Percentiles rank a stretch among this genome's conserved stretches.
Conservation (phyloP, 2,888 invertebrate species). For the Perdita meconis region DNA sequence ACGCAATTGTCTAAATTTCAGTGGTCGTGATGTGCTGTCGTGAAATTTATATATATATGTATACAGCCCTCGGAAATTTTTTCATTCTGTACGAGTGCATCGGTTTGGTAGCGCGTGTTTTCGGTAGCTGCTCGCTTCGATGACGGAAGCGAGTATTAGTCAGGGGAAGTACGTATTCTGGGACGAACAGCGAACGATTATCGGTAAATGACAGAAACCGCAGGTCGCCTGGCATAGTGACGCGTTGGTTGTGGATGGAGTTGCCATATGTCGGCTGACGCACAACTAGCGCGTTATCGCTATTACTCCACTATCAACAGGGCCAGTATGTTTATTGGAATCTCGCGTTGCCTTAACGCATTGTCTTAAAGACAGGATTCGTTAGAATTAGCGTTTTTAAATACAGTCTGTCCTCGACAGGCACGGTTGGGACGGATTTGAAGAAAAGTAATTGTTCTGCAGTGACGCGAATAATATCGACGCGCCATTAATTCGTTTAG, state of each 20-base stretch:
- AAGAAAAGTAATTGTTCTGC: constrained; percentile 52
- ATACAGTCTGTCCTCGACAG: neutral
- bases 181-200: constrained; percentile 74
- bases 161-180: constrained; percentile 51
- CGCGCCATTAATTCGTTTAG: constrained; percentile 70
- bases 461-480: constrained; percentile 53
- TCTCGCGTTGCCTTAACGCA: too few relatives aligned
- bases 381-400: too few relatives aligned
- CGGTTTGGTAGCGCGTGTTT: constrained; percentile 17
- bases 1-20: too few relatives aligned
- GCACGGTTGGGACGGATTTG: neutral
- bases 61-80: too few relatives aligned
- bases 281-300: neutral
- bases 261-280: constrained; percentile 67
- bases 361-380: too few relatives aligned
- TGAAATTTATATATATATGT: too few relatives aligned
- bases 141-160: constrained; percentile 59
- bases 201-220: constrained; percentile 80
- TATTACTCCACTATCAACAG: neutral
- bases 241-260: constrained; percentile 53
- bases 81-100: too few relatives aligned
- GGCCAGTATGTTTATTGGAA: too few relatives aligned
- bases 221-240: constrained; percentile 76
- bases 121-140: neutral
- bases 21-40: too few relatives aligned